These are phyloP conservation scores for Yponomeuta plumbellus DNA, from an alignment of 2,888 invertebrate species.

Conservation along the genomic window DNA sequence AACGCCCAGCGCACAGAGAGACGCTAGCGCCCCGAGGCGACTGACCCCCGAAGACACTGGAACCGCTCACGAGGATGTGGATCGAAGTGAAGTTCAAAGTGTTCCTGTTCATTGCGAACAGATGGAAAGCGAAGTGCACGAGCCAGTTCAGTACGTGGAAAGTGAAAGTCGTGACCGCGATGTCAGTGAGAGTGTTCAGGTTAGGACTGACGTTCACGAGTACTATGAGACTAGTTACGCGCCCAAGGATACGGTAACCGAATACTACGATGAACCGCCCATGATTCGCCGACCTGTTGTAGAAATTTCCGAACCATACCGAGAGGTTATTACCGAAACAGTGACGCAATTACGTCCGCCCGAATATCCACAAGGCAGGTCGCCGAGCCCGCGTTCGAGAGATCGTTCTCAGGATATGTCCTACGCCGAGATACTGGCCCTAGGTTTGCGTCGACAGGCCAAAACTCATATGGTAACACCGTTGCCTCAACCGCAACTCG, in stretches of 20 bases:
- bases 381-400: constrained; percentile 42
- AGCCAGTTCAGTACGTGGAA: constrained; percentile 32
- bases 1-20: constrained; percentile 34
- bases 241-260: constrained; percentile 25
- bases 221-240: constrained; percentile 32
- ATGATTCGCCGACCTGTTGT: constrained; percentile 32
- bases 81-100: constrained; percentile 35
- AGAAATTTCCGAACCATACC: constrained; percentile 24
- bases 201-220: constrained; percentile 39
- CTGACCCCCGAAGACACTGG: constrained; percentile 17
- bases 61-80: constrained; percentile 28
- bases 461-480: constrained; percentile 40
- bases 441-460: constrained; percentile 72
- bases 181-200: constrained; percentile 55
- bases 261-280: constrained; percentile 30
- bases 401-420: constrained; percentile 76
- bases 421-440: constrained; percentile 83
- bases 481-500: constrained; percentile 57
- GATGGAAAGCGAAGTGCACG: constrained; percentile 30
- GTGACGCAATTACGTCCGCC: constrained; percentile 26
- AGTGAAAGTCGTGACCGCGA: constrained; percentile 46
- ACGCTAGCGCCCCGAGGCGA: constrained; percentile 9
- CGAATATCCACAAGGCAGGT: constrained; percentile 35
- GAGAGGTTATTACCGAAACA: constrained; percentile 20
- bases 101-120: constrained; percentile 39